Base-by-base conservation (phyloP, 2,113 vertebrate genomes). In the Erpornis zantholeuca region DNA sequence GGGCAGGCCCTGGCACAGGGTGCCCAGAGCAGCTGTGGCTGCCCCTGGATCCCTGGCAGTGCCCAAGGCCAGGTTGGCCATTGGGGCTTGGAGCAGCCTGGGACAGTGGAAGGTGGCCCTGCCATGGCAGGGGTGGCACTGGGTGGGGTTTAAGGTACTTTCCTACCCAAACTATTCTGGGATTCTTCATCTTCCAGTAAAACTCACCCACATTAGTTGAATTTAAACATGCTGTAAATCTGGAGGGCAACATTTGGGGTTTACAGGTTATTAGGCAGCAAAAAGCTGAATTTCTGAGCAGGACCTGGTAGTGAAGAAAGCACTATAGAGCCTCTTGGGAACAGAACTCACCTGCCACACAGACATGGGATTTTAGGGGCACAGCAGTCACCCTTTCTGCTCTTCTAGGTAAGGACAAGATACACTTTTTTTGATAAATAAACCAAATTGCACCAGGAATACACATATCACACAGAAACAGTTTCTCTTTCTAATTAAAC, bases 101-200 rank as follows among this genome's bases (percentile, higher is more conserved):
- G 69, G 3, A 17, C 47, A 23, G 38, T 19, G 33, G 54, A 0
- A 82, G 28, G 16, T 45, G 78, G 25, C 53, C 53, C 61, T 75
- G 45, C 28, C 60, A 25, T 40, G 25, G 36, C 50, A 33, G 10
- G 9, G 15, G 4, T 36, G 10, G 15, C 0, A 24, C 1, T 7
- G 10, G 33, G 1, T 33, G 12, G 0, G 0, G 2, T 76, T 54
- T 35, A 23, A 27, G 6, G 14, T 61, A 9, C n/a, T 1, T 76
- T 42, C 25, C 29, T 35, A 31, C 12, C 8, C 17, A 54, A 54
- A 47, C 2, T 21, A 23, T 61, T 61, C 47, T 27, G 29, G 5
- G 25, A 54, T 40, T 89, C 28, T 61, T 5, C 15, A 61, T 42
- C 60, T 36, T 7, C 33, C 8, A 24, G 11, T 44, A 92, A 73